Evolutionary conservation across 92 coral and sea anemone species (phyloP).

Genomic region (Heliopora coerulea): DNA sequence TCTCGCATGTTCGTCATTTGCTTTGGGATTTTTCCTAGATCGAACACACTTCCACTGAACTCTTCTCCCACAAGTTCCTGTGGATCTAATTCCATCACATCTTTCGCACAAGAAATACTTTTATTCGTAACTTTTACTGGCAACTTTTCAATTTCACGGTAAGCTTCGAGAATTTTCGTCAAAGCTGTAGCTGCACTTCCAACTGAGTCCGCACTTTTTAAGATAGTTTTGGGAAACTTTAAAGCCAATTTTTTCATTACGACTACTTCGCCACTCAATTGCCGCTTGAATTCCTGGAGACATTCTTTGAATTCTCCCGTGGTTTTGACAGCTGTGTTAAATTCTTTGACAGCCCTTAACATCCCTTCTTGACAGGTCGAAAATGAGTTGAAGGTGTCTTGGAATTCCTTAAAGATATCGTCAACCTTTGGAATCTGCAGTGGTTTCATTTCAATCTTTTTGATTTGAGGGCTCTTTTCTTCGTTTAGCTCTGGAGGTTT

Average conservation of each 20-base stretch:
- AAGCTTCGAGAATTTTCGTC: conserved; percentile 6
- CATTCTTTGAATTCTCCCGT: conserved; percentile 4
- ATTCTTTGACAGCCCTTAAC: conserved; percentile 14
- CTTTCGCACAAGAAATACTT: conserved; percentile 11
- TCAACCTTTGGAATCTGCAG: conserved; percentile 15
- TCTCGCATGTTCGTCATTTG: conserved; percentile 12
- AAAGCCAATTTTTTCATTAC: conserved; percentile 20
- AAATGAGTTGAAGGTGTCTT: conserved; percentile 24
- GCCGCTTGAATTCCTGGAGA: conserved; percentile 20
- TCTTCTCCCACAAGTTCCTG: conserved; percentile 15
- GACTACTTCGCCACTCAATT: conserved; percentile 7
- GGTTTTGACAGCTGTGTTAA: conserved; percentile 10
- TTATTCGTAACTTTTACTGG: conserved; percentile 24
- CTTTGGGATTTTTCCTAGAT: conserved; percentile 19
- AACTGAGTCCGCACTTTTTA: not conserved
- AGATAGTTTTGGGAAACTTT: conserved; percentile 16
- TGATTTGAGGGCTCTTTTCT: not conserved
- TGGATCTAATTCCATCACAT: conserved; percentile 21
- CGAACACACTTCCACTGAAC: conserved; percentile 24
- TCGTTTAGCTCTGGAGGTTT: not conserved
- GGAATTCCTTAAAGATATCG: conserved; percentile 13
- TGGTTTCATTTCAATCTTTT: conserved; percentile 18
- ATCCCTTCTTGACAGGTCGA: not conserved
- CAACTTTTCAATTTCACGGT: conserved; percentile 11
- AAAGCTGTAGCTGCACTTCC: conserved; percentile 27